A percentile compares a stretch with the other conserved stretches of the same genome.
These are phyloP conservation scores for Cecropterus lyciades DNA, from an alignment of 1,140 invertebrate genomes.

Conservation along the genomic window DNA sequence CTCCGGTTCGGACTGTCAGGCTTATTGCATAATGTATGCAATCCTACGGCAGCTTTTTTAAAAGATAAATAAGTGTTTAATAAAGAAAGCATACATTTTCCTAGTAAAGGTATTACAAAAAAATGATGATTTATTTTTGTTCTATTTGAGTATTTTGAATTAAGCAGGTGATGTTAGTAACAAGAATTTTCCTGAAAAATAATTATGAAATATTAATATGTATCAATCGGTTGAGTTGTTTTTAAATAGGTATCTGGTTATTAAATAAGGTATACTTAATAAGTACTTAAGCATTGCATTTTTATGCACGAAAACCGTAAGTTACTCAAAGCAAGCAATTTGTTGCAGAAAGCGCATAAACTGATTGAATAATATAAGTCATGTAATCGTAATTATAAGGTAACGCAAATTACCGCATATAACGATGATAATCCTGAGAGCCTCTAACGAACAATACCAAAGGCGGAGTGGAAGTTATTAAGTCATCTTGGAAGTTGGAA, in stretches of 20 bases:
- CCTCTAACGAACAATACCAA: conserved; percentile 32
- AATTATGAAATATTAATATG: no score
- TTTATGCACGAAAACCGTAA: no score
- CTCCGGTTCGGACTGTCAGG: conserved; percentile 40
- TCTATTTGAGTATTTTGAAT: no score
- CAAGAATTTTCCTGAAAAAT: no score
- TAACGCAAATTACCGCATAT: conserved; percentile 21
- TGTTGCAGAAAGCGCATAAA: conserved; percentile 16
- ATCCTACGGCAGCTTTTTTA: conserved; percentile 26
- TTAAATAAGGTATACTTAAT: no score
- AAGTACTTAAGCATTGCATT: no score
- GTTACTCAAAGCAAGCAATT: conserved; percentile 8
- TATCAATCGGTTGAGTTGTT: no score
- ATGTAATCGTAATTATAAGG: conserved; percentile 24
- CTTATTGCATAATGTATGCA: conserved; percentile 44
- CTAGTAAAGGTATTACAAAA: no score
- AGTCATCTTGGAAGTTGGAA: conserved; percentile 30
- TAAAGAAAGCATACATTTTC: no score
- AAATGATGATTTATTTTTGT: no score
- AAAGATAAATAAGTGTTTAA: not conserved
- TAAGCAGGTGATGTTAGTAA: no score
- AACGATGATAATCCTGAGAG: conserved; percentile 35
- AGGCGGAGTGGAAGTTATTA: conserved; percentile 33
- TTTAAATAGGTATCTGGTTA: no score
- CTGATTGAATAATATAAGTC: conserved; percentile 26